Evolutionary conservation across 1,140 invertebrate genomes (phyloP).

Genomic region (Heliconius hermathena): DNA sequence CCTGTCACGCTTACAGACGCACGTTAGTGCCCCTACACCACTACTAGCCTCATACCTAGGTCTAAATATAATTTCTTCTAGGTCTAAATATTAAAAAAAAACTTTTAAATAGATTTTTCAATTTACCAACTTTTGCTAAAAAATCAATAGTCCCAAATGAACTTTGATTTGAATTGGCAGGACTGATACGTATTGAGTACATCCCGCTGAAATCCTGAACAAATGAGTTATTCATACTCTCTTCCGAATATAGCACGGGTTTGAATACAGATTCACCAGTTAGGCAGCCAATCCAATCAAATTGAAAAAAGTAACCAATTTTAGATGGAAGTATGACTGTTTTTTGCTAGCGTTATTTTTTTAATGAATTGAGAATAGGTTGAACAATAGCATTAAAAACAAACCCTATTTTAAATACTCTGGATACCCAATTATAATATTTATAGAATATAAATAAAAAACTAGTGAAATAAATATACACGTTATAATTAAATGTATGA

Average conservation of each 20-base stretch:
- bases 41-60: too few relatives aligned
- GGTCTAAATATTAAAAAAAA: too few relatives aligned
- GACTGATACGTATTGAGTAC: background rate
- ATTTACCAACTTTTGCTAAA: background rate
- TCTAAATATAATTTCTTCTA: too few relatives aligned
- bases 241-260: conserved; percentile 22
- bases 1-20: too few relatives aligned
- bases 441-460: background rate
- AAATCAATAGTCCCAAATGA: background rate
- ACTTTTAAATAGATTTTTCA: background rate
- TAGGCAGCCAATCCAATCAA: background rate
- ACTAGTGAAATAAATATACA: background rate
- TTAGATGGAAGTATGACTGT: background rate
- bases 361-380: background rate
- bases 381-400: background rate
- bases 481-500: background rate
- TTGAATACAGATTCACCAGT: conserved; percentile 21
- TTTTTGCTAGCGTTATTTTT: background rate
- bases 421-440: background rate
- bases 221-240: conserved; percentile 35
- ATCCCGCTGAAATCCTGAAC: conserved; percentile 6
- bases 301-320: conserved; percentile 17
- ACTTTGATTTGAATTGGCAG: background rate
- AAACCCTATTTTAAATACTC: conserved; percentile 1
- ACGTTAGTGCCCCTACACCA: too few relatives aligned